Conservation (phyloP, 2,113 vertebrate genomes). For the Pterocles orientalis region DNA sequence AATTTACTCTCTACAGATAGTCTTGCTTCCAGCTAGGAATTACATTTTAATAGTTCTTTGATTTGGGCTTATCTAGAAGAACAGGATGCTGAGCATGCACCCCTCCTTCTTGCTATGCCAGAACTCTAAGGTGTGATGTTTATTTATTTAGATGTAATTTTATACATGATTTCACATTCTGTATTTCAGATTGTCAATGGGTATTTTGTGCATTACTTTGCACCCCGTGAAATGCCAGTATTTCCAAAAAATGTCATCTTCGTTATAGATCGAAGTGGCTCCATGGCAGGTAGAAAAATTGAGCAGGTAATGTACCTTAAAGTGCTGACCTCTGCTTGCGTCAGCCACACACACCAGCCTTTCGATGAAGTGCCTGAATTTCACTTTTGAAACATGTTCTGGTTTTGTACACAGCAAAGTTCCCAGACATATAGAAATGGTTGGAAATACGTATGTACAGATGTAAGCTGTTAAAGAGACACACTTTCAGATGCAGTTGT, state of each 20-base stretch:
- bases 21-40: not conserved
- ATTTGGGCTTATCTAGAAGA: not conserved
- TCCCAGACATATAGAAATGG: not conserved
- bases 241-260: slow-evolving; percentile 93
- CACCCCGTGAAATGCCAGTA: slow-evolving; percentile 76
- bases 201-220: slow-evolving; percentile 95
- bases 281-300: slow-evolving; percentile 89
- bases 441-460: not conserved
- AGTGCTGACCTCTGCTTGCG: not conserved
- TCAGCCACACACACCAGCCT: not conserved
- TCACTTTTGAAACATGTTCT: not conserved
- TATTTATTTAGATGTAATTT: not conserved
- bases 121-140: not conserved
- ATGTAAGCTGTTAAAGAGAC: not conserved
- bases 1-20: not conserved
- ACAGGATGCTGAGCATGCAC: not conserved
- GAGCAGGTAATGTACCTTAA: slow-evolving; percentile 79
- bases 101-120: not conserved
- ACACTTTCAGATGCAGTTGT: rapidly evolving
- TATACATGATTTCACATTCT: not conserved
- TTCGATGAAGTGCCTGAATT: not conserved
- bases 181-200: slow-evolving; percentile 81
- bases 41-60: not conserved
- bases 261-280: slow-evolving; percentile 89
- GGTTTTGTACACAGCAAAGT: not conserved